Base-by-base conservation (phyloP, 2,797 vertebrate genomes). In the Eupleurogrammus muticus region DNA sequence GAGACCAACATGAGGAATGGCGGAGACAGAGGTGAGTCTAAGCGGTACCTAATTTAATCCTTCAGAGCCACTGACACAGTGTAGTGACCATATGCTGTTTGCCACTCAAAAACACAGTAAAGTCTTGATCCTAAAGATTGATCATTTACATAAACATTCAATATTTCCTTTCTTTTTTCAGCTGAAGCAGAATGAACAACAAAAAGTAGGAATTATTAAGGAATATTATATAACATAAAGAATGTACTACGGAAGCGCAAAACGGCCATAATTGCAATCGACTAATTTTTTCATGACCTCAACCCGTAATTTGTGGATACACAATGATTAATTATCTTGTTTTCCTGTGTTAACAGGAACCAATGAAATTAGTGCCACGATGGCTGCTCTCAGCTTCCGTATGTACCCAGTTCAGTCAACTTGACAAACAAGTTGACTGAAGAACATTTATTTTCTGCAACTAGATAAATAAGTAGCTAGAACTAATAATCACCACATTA, bases 1-100 rank as follows among this genome's bases (percentile, higher is more conserved):
- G 94, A 96, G 59, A 93, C 94, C 82, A 94, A 95, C 89, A 93
- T 97, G 92, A 95, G 97, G 86, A 97, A 97, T 9, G 96, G 96
- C 66, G 95, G 97, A 78, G 96, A 97, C 85, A 93, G 92, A 95
- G 96, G 96, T 97, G 85, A 94, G 73, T 78, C 44, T 34, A 11
- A 20, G 5, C 11, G 3, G 21, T 44, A n/a, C 14, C 6, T 53
- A 6, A 21, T 23, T 57, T 5, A 17, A 55, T 24, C 34, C n/a
- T 32, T 63, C 9, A 28, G n/a, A 61, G 28, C 6, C 32, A 9
- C 20, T 53, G 20, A 5, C 28, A 28, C 28, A 28, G 28, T n/a
- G 34, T 9, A 24, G 24, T 34, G 17, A 24, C 14, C 32, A 9
- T 42, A 10, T 5, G 55, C 2, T 44, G 6, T 42, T 6, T 61